These are phyloP conservation scores for Microtus ochrogaster DNA, from an alignment of 2,113 vertebrate species.

Conservation along the genomic window DNA sequence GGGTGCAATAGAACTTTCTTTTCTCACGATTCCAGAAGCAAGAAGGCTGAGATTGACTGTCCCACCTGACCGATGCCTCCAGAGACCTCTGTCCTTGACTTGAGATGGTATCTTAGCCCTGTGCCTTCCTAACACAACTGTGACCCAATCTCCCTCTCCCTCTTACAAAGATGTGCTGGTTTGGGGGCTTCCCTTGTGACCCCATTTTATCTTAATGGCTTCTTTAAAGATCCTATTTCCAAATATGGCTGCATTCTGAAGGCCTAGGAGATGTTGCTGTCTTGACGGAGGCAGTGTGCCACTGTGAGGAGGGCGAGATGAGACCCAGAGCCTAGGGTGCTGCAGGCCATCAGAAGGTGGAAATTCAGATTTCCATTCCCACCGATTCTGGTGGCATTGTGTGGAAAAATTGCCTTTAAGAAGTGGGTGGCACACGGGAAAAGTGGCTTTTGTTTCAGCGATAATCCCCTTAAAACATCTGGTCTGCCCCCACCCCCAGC, in stretches of 20 bases:
- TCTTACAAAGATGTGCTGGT: not conserved
- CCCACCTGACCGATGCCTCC: not conserved
- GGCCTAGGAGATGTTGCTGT: accelerated
- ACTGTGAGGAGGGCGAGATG: not conserved
- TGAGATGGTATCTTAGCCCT: not conserved
- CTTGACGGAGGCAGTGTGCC: not conserved
- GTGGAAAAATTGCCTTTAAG: conserved; percentile 10
- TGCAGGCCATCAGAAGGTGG: not conserved
- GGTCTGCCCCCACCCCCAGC: not conserved
- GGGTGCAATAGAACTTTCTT: not conserved
- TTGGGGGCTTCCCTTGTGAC: not conserved
- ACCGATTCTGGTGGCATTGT: not conserved
- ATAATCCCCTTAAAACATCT: conserved; percentile 63
- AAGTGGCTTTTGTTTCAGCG: conserved; percentile 43
- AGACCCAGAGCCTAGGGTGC: not conserved
- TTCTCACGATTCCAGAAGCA: not conserved
- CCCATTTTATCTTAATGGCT: not conserved
- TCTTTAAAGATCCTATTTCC: not conserved
- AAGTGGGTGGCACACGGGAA: conserved; percentile 7
- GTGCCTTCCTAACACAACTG: not conserved
- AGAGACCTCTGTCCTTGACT: not conserved
- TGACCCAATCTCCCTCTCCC: not conserved
- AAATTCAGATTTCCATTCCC: not conserved
- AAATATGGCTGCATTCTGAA: not conserved
- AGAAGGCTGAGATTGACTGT: not conserved